Base-by-base conservation (phyloP, 2,797 vertebrate species). In the Ara ararauna region DNA sequence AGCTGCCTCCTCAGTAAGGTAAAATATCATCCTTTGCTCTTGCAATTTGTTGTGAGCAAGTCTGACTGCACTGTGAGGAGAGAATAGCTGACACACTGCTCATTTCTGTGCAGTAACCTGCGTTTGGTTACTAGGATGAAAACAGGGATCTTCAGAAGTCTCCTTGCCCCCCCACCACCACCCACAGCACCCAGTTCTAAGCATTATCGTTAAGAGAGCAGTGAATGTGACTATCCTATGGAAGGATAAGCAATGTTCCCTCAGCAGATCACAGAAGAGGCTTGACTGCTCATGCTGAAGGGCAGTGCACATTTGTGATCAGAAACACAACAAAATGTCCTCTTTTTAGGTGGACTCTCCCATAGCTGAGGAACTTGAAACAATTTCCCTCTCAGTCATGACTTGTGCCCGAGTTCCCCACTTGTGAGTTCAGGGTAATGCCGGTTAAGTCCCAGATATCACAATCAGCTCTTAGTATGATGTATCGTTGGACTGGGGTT, bases 251-350 rank as follows among this genome's bases (percentile, higher is more conserved):
- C 40, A 27, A 60, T 48, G 26, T 15, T 45, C 8, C 16, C 70
- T 14, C 24, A 62, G 11, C 9, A 3, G 2, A 18, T 7, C 15
- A 24, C 8, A 27, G 12, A 38, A 64, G 11, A 42, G 22, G 10
- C 8, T 50, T 44, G 12, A 7, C 8, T 1, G 1, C 6, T 75
- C 23, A 1, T 7, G 7, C 6, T 15, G 20, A 22, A 23, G 3
- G 7, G 29, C 19, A 27, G 26, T 13, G n/a, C 0, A 2, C 18
- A 12, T 29, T 60, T 2, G 6, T 17, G 23, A 75, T 13, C 30
- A 30, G 44, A n/a, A 38, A 8, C 14, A 1, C 21, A 36, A 1
- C n/a, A 34, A 40, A 75, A 61, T 27, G 6, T 24, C 45, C 20
- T 29, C 1, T 11, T 4, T 48, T 14, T 5, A 42, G 3, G 5